phyloP scores from a whole-genome alignment of 2,888 invertebrate species.

The Iphiclides podalirius region DNA sequence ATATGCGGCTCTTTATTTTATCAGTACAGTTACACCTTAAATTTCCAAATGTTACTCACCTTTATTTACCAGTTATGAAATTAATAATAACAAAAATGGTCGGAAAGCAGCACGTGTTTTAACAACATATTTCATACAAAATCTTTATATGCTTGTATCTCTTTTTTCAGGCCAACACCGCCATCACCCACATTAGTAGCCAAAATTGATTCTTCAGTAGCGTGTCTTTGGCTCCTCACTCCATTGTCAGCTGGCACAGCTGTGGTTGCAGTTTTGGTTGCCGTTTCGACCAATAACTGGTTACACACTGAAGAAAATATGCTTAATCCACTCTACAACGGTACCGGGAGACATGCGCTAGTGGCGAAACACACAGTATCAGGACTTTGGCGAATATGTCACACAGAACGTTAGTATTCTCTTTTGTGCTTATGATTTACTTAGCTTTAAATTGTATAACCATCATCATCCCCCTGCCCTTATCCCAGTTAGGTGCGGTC shows the following conservation, averaged over 20 bases:
- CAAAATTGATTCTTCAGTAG: slow-evolving; percentile 80
- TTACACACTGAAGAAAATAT: slow-evolving; percentile 92
- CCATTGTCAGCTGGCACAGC: slow-evolving; percentile 86
- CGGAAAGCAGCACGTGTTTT: too few species aligned
- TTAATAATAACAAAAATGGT: too few species aligned
- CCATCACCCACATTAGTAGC: slow-evolving; percentile 70
- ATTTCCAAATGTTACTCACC: too few species aligned
- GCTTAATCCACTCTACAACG: slow-evolving; percentile 87
- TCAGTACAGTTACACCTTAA: too few species aligned
- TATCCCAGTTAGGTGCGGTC: too few species aligned
- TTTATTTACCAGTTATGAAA: too few species aligned
- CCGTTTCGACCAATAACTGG: slow-evolving; percentile 91
- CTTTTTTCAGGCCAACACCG: slow-evolving; percentile 55
- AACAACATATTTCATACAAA: too few species aligned
- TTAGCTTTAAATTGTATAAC: too few species aligned
- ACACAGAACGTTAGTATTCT: slow-evolving; percentile 86
- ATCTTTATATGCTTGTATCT: too few species aligned
- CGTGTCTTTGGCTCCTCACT: slow-evolving; percentile 82
- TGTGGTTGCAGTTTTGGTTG: slow-evolving; percentile 85
- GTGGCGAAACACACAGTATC: slow-evolving; percentile 87
- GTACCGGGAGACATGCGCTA: slow-evolving; percentile 85
- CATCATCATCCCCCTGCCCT: too few species aligned
- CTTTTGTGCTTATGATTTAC: too few species aligned
- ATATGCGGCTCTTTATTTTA: too few species aligned
- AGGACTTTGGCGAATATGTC: slow-evolving; percentile 90